phyloP scores from a whole-genome alignment of 2,888 invertebrate genomes.

The Esperia sulphurella region DNA sequence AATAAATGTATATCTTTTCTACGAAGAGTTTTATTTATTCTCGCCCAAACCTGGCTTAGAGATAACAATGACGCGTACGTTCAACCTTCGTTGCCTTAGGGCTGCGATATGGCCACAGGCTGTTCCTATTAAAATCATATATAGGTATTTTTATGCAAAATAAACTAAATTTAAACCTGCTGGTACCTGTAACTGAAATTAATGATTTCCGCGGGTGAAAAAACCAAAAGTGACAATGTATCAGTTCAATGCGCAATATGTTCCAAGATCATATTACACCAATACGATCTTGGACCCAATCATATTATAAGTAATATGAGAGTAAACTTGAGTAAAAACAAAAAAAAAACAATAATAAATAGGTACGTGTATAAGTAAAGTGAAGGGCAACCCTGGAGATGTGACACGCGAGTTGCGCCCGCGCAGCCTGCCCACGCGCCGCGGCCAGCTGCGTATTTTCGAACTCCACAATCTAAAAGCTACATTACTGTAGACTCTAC shows the following conservation, averaged over 20 bases:
- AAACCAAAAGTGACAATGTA: too few relatives aligned
- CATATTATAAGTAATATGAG: too few relatives aligned
- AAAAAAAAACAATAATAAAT: too few relatives aligned
- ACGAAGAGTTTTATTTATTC: conserved; percentile 73
- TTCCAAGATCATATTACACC: too few relatives aligned
- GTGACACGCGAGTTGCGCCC: conserved; percentile 31
- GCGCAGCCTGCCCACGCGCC: conserved; percentile 40
- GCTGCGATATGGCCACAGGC: conserved; percentile 8
- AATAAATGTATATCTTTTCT: conserved; percentile 71
- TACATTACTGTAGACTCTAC: too few relatives aligned
- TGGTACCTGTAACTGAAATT: too few relatives aligned
- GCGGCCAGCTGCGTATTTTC: conserved; percentile 26
- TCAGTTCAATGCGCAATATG: too few relatives aligned
- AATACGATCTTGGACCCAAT: too few relatives aligned
- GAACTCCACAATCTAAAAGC: conserved; percentile 16
- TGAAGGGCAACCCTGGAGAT: conserved; percentile 26
- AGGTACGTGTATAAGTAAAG: not conserved
- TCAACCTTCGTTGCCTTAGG: conserved; percentile 41
- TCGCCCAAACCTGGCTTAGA: conserved; percentile 56
- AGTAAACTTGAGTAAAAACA: too few relatives aligned
- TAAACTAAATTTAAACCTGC: too few relatives aligned
- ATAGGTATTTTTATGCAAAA: too few relatives aligned
- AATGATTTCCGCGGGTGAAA: too few relatives aligned
- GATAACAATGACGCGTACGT: conserved; percentile 75
- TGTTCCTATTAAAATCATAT: not conserved